A percentile compares a stretch with the other conserved stretches of the same genome.
These are phyloP conservation scores for Caenorhabditis plicata DNA, from an alignment of 2,888 invertebrate genomes.

Conservation along the genomic window DNA sequence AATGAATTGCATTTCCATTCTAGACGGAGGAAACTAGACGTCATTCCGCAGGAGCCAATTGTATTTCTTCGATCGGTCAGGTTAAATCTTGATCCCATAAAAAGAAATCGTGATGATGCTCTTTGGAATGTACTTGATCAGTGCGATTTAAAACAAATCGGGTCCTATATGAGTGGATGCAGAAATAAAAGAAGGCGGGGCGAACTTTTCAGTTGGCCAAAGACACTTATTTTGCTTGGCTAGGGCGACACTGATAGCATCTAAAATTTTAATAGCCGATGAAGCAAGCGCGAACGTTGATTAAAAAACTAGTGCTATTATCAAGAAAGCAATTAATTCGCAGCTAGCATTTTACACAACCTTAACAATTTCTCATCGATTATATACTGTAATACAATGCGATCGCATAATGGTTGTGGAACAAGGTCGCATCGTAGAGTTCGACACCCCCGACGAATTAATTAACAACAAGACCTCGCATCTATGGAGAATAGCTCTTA, in stretches of 20 bases:
- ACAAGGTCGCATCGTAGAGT: constrained; percentile 78
- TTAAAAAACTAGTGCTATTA: constrained; percentile 57
- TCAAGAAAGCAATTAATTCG: constrained; percentile 56
- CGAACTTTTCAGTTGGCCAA: constrained; percentile 83
- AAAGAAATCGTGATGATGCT: constrained; percentile 76
- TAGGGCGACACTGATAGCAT: constrained; percentile 81
- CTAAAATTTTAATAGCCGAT: constrained; percentile 82
- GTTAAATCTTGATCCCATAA: constrained; percentile 86
- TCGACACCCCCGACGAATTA: constrained; percentile 76
- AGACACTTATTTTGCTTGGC: constrained; percentile 86
- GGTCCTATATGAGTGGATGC: constrained; percentile 74
- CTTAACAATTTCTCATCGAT: constrained; percentile 84
- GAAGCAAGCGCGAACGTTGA: constrained; percentile 93
- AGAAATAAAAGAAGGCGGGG: constrained; percentile 72
- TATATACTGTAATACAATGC: constrained; percentile 90
- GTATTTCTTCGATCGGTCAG: constrained; percentile 84
- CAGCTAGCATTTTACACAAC: constrained; percentile 69
- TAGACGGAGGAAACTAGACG: constrained; percentile 80
- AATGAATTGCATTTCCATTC: constrained; percentile 75
- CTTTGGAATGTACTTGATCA: constrained; percentile 84
- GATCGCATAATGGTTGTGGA: constrained; percentile 84
- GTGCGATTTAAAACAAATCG: constrained; percentile 77
- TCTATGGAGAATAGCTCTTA: constrained; percentile 37
- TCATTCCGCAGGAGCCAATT: constrained; percentile 89
- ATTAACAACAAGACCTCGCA: constrained; percentile 54